phyloP scores from a whole-genome alignment of 2,888 invertebrate genomes.

The Diaperis boleti region DNA sequence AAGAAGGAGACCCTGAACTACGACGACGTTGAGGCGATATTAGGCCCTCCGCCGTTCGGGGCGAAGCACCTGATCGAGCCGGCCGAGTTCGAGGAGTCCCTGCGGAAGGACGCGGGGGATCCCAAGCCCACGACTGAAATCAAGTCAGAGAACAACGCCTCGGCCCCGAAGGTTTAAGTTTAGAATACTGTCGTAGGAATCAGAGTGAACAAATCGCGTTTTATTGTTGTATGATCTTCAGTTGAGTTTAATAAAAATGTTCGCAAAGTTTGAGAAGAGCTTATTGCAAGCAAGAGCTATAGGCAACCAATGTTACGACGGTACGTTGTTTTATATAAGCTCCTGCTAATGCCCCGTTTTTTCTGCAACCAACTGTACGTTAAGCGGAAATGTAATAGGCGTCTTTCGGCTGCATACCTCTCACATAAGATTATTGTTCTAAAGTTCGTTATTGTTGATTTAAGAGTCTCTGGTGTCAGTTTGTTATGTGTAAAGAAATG shows the following conservation, averaged over 20 bases:
- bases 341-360: no score
- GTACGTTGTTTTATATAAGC: neutral
- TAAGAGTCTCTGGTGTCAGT: no score
- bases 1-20: constrained; percentile 93
- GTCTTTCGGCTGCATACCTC: no score
- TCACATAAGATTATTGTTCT: no score
- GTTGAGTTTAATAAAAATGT: neutral
- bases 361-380: no score
- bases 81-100: constrained; percentile 78
- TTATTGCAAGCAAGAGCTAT: no score
- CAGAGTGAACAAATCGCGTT: neutral
- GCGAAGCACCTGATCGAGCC: constrained; percentile 81
- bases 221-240: neutral
- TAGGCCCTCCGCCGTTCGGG: constrained; percentile 90
- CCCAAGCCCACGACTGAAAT: constrained; percentile 24
- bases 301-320: no score
- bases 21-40: constrained; percentile 86
- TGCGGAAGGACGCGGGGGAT: constrained; percentile 59
- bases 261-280: no score
- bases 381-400: no score
- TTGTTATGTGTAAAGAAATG: no score
- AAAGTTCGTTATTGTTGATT: no score
- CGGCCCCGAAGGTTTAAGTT: constrained; percentile 24
- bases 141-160: constrained; percentile 27
- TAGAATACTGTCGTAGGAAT: constrained; percentile 15